phyloP scores from a whole-genome alignment of 1,140 invertebrate species.

The Himalopsyche phryganea region DNA sequence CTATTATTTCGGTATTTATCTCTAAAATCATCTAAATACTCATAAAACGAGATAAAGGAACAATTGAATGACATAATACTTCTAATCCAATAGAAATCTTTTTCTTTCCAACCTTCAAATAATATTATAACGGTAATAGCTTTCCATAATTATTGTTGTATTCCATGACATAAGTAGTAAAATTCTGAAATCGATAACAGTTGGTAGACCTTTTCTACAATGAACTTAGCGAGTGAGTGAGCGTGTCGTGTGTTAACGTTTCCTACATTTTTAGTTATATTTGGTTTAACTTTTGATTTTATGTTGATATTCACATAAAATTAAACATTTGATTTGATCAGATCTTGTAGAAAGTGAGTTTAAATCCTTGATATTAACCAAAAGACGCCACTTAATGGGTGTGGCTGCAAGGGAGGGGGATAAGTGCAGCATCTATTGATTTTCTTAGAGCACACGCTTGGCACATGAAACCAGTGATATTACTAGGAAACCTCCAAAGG shows the following conservation, averaged over 20 bases:
- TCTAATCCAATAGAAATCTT: too few species aligned
- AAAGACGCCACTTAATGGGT: slow-evolving; percentile 28
- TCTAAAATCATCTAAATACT: too few species aligned
- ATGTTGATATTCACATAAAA: slow-evolving; percentile 26
- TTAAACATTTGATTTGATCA: slow-evolving; percentile 21
- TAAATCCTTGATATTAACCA: slow-evolving; percentile 18
- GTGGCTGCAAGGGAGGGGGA: slow-evolving; percentile 29
- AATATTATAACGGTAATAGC: too few species aligned
- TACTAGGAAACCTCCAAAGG: slow-evolving; percentile 27
- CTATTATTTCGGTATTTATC: too few species aligned
- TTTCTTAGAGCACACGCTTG: slow-evolving; percentile 30
- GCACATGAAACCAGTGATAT: slow-evolving; percentile 29
- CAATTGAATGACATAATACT: too few species aligned
- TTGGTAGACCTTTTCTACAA: slow-evolving; percentile 27
- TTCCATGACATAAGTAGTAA: not conserved
- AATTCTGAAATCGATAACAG: slow-evolving; percentile 24
- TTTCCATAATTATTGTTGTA: slow-evolving; percentile 18
- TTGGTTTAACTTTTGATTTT: slow-evolving; percentile 30
- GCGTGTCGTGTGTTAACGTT: slow-evolving; percentile 28
- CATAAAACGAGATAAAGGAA: too few species aligned
- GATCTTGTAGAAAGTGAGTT: slow-evolving; percentile 20
- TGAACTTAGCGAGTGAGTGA: slow-evolving; percentile 29
- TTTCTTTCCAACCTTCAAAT: too few species aligned
- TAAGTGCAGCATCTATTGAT: slow-evolving; percentile 30
- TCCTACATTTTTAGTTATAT: slow-evolving; percentile 30